Base-by-base conservation (phyloP, 2,797 vertebrate species). In the Emys orbicularis region DNA sequence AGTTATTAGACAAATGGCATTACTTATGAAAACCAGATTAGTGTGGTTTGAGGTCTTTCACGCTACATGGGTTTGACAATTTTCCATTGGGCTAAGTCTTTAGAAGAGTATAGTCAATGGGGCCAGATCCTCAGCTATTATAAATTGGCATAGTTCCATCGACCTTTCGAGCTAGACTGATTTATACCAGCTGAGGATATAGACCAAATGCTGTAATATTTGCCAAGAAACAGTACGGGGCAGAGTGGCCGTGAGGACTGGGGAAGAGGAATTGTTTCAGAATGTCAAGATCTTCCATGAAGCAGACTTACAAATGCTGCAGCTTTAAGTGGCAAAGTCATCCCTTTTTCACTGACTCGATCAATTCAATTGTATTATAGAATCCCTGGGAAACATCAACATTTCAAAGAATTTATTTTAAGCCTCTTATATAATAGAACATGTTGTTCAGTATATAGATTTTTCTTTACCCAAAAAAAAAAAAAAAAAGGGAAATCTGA, bases 361-460 rank as follows among this genome's bases (percentile, higher is more conserved):
- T 89, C 57, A 50, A 37, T 93, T 79, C 44, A 18, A 34, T 23
- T 84, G 23, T 87, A 79, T 7, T 18, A 88, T 23, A 90, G 37
- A 89, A 89, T 83, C 10, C 23, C 15, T 81, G 86, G 68, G 47
- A 96, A 93, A 57, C 19, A 87, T 1, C 27, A 88, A 23, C 5
- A 57, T 83, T 83, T 89, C 31, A n/a, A 90, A n/a, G 92, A 72
- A 93, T 92, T 65, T 83, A 50, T 92, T 87, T 94, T 79, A 79
- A 52, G 29, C 6, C 77, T 93, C 12, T 50, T 57, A 44, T 49
- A 59, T 57, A 87, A 79, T 12, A 25, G 15, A 90, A 47, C 2
- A 34, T 13, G 3, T 41, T 79, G 21, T 80, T 88, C 88, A 74
- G 13, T 31, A 59, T 49, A 81, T 1, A 85, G 50, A 80, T 82